A percentile compares a stretch with the other conserved stretches of the same genome.
phyloP scores from a whole-genome alignment of 2,888 invertebrate genomes.

The Platerodrilus igneus region DNA sequence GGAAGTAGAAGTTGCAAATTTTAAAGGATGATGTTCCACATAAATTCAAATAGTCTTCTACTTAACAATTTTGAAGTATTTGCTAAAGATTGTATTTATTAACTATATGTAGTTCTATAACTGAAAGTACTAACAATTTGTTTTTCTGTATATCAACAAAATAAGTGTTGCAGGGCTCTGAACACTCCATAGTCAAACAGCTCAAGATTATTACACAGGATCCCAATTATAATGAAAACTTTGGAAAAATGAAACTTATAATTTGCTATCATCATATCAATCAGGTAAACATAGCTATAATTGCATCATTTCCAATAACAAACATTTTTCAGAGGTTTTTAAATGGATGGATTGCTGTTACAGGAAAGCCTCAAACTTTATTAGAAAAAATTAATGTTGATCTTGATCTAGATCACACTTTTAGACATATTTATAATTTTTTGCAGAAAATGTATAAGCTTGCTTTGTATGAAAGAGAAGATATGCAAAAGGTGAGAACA shows the following conservation, averaged over 20 bases:
- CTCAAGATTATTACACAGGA: conserved; percentile 44
- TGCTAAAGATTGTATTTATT: too few species aligned
- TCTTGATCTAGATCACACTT: conserved; percentile 19
- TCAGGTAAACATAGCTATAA: conserved; percentile 38
- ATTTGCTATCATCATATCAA: conserved; percentile 50
- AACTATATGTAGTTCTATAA: too few species aligned
- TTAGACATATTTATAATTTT: conserved; percentile 22
- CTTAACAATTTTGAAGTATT: too few species aligned
- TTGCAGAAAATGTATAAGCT: conserved; percentile 31
- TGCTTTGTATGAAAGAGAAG: conserved; percentile 13
- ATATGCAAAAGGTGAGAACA: too few species aligned
- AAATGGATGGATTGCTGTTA: conserved; percentile 24
- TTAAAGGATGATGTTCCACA: too few species aligned
- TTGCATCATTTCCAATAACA: not conserved
- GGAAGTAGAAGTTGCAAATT: too few species aligned
- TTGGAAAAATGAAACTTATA: conserved; percentile 46
- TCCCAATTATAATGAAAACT: conserved; percentile 21
- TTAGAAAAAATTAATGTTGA: conserved; percentile 47
- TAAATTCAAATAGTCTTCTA: too few species aligned
- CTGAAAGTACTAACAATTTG: too few species aligned
- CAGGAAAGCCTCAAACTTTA: conserved; percentile 49
- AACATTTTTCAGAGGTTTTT: conserved; percentile 29
- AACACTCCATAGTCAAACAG: conserved; percentile 50
- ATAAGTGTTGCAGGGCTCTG: conserved; percentile 51
- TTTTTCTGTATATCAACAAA: too few species aligned